Evolutionary conservation across 35 echinoderm and acorn worm genomes (phyloP), one percentile per base, ranked within the genome.

Genomic region (Apostichopus parvimensis): DNA sequence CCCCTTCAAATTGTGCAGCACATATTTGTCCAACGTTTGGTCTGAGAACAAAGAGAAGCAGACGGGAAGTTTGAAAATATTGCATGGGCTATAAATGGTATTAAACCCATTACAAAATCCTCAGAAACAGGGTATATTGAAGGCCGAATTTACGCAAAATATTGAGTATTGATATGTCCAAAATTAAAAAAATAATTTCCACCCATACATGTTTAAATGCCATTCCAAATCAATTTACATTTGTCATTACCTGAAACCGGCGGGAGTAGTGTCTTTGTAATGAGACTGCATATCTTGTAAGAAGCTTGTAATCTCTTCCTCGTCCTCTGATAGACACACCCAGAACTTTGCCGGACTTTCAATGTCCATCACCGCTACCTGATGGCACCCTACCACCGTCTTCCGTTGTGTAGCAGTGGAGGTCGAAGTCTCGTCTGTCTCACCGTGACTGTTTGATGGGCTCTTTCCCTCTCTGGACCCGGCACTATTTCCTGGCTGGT

Each of bases 21-120:
- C 85, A 87, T 26, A 24, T 10, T 20, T 52, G 57, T 62, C 85
- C 85, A 87, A 87, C 21, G 6, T 66, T 17, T 0, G 85, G 85
- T 25, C 85, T 87, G 64, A 14, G 18, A 71, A 4, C 5, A 66
- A 87, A 12, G 7, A 56, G 55, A 53, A 11, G 24, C 6, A 34
- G 12, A 45, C 0, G 34, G 34, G 34, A 45, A 45, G 34, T 45
- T 45, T 45, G 34, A 45, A 45, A 45, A 45, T 45, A 45, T 45
- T 45, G 34, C 34, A 45, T 4, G 1, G 34, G 2, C 34, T 45
- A 45, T 4, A 45, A 45, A 45, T 4, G 34, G 34, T 3, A 45
- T 45, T 45, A 45, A 45, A 45, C 2, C 2, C 34, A 0, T 1
- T 1, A 34, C 0, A 34, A 34, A 34, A 34, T 34, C 28, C 28